Percentiles rank a stretch among this genome's conserved stretches.
phyloP scores from a whole-genome alignment of 2,113 vertebrate species.

The Channa argus region DNA sequence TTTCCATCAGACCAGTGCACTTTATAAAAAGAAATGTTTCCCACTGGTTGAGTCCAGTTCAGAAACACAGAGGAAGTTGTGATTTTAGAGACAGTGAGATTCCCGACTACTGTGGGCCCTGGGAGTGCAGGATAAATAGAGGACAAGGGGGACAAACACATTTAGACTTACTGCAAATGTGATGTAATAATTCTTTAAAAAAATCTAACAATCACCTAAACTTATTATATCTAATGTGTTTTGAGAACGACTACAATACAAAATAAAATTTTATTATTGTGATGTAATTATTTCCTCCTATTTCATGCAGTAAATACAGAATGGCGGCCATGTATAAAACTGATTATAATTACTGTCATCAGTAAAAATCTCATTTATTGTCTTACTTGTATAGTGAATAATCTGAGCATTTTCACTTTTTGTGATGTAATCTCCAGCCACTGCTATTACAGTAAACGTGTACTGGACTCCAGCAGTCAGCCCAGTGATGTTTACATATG shows the following conservation, averaged over 20 bases:
- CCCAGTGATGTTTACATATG: background rate
- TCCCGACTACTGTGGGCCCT: slow-evolving; percentile 17
- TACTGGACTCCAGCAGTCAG: slow-evolving; percentile 57
- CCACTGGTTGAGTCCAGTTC: slow-evolving; percentile 33
- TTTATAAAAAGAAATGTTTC: slow-evolving; percentile 31
- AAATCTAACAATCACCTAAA: too few species aligned
- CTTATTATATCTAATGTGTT: too few species aligned
- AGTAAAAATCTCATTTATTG: background rate
- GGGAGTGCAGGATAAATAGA: background rate
- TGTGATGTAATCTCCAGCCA: background rate
- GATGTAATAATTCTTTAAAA: too few species aligned
- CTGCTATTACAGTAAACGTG: background rate
- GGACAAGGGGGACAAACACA: too few species aligned
- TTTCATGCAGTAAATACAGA: too few species aligned
- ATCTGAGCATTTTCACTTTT: background rate
- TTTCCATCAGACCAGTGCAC: slow-evolving; percentile 15
- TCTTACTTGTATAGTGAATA: slow-evolving; percentile 32
- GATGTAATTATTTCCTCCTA: too few species aligned
- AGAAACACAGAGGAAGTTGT: slow-evolving; percentile 46
- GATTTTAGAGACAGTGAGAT: background rate
- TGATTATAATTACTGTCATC: background rate
- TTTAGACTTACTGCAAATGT: too few species aligned
- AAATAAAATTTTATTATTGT: too few species aligned
- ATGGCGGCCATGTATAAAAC: too few species aligned
- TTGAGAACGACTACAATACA: too few species aligned